Base-by-base conservation (phyloP, 2,113 vertebrate species). In the Bos indicus region DNA sequence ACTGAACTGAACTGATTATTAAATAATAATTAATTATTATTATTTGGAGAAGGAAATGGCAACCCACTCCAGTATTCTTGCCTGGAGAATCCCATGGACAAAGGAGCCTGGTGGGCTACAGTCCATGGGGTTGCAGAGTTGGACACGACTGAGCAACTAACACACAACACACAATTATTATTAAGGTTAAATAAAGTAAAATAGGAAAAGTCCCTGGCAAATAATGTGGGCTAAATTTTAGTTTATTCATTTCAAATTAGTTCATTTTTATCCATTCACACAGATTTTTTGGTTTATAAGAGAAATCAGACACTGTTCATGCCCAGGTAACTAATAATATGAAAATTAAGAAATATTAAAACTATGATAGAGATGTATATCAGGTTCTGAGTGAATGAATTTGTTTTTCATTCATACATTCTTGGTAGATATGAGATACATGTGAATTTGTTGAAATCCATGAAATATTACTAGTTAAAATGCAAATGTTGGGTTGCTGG, bases 171-270 rank as follows among this genome's bases (percentile, higher is more conserved):
- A 71, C n/a, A 77, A 43, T 43, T 74, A 74, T 40, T 40, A 25
- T 40, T 43, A 77, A 43, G 36, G 36, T 43, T 62, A 60, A 88
- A 46, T 57, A 28, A 91, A 26, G 62, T 48, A 60, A 95, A 78
- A 67, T n/a, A 60, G 71, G 14, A 91, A 86, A 52, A 64, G 7
- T 90, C 3, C 15, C 56, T 77, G 15, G 9, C 1, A 92, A 30
- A 89, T 11, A 92, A 92, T 85, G 16, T 81, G 12, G 57, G 33
- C 28, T 96, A 85, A 91, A 82, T 93, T 89, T 59, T 88, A 57
- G 30, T 59, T 62, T 91, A 56, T 71, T 60, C 40, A 71, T 64
- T 83, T 93, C 83, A 25, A 71, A 1, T 78, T 60, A 60, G 11
- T 52, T 88, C 46, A 91, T 82, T 88, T 94, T 85, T 51, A 83